These are phyloP conservation scores for Ichneumoninae sp. DNA, from an alignment of 2,888 invertebrate species.

Conservation along the genomic window DNA sequence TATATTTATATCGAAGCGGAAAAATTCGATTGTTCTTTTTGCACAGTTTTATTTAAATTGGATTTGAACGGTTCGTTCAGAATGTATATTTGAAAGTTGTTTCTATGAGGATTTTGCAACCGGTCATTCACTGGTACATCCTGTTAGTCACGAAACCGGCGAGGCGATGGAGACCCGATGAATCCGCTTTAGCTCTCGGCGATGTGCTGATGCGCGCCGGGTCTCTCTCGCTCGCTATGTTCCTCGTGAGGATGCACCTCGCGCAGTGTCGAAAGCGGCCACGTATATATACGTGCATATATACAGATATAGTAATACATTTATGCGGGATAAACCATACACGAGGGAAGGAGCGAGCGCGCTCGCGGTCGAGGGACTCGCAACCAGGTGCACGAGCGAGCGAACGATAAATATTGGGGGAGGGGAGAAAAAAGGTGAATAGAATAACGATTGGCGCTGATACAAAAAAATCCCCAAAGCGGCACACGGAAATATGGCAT, in stretches of 20 bases:
- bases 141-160: constrained; percentile 16
- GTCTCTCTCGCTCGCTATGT: constrained; percentile 1
- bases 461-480: not conserved
- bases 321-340: constrained; percentile 19
- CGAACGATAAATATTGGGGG: constrained; percentile 1
- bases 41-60: not conserved
- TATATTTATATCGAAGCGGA: not conserved
- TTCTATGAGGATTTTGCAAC: not conserved
- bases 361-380: not conserved
- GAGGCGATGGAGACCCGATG: constrained; percentile 5
- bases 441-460: not conserved
- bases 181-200: constrained; percentile 15
- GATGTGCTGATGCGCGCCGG: constrained; percentile 7
- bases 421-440: constrained; percentile 2
- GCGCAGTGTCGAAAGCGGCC: constrained; percentile 20
- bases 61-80: not conserved
- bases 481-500: not conserved
- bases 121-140: constrained; percentile 30
- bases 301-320: not conserved
- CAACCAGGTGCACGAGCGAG: constrained; percentile 26
- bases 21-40: not conserved
- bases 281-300: not conserved
- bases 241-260: constrained; percentile 14
- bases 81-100: not conserved
- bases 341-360: constrained; percentile 20